A percentile compares a stretch with the other conserved stretches of the same genome.
phyloP scores from a whole-genome alignment of 2,113 vertebrate species.

The Spheniscus mendiculus region DNA sequence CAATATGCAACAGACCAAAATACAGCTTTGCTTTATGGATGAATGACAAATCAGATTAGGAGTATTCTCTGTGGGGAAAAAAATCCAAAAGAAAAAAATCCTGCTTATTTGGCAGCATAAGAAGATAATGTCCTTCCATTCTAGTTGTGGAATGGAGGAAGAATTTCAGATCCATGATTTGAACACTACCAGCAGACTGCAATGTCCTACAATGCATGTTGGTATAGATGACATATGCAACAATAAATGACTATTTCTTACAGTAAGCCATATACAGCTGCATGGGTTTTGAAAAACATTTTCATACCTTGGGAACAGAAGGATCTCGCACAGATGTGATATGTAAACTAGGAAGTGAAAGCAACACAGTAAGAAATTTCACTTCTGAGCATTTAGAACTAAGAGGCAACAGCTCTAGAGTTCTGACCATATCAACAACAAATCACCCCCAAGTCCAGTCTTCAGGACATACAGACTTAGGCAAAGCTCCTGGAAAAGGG shows the following conservation, averaged over 20 bases:
- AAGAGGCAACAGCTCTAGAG: background rate
- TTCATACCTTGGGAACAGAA: background rate
- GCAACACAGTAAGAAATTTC: background rate
- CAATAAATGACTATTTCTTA: background rate
- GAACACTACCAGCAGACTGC: background rate
- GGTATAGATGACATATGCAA: background rate
- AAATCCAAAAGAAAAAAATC: background rate
- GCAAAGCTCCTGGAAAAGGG: background rate
- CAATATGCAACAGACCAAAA: background rate
- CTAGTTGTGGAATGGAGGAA: background rate
- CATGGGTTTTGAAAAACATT: background rate
- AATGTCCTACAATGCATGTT: background rate
- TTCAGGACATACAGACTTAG: background rate
- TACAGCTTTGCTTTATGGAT: background rate
- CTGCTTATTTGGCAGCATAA: background rate
- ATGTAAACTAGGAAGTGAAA: background rate
- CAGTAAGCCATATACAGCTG: background rate
- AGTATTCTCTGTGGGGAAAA: background rate
- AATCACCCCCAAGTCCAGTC: background rate
- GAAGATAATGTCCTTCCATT: background rate
- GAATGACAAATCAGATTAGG: constrained; percentile 11
- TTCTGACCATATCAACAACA: background rate
- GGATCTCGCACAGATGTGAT: background rate
- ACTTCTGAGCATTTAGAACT: background rate
- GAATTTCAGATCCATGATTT: background rate